Evolutionary conservation across 2,797 vertebrate genomes (phyloP).

Genomic region (Manis crassicaudata): DNA sequence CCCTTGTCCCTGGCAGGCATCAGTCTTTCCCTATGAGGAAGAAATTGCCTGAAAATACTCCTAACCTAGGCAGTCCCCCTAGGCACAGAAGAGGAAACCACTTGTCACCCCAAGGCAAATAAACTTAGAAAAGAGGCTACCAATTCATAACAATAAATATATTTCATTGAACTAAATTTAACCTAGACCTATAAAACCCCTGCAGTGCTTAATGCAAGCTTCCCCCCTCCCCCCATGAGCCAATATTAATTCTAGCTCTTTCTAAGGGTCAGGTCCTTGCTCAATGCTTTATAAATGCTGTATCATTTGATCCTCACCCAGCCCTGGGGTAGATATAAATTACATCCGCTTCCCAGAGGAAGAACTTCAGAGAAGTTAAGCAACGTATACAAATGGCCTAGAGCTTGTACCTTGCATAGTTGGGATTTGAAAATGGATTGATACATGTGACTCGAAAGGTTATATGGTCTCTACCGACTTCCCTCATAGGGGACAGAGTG

Average conservation of each 20-base stretch:
- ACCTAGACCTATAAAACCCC: background rate
- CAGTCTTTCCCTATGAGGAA: background rate
- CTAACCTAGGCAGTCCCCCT: background rate
- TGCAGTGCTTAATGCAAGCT: background rate
- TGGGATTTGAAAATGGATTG: background rate
- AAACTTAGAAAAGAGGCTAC: background rate
- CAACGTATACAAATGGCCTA: background rate
- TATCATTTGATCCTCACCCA: background rate
- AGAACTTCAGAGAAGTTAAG: slow-evolving; percentile 9
- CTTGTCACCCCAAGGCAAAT: background rate
- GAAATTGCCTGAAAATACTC: background rate
- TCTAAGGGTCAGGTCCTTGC: background rate
- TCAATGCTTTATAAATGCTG: background rate
- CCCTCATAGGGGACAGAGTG: background rate
- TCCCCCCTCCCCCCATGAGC: background rate
- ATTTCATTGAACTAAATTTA: background rate
- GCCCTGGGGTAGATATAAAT: background rate
- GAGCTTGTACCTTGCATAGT: background rate
- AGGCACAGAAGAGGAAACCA: background rate
- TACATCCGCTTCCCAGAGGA: background rate
- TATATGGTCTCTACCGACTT: background rate
- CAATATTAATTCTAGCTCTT: background rate
- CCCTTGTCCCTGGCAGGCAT: background rate
- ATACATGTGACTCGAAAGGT: background rate
- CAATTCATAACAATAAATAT: background rate